phyloP scores from a whole-genome alignment of 2,113 vertebrate species.

The Ascaphus truei region DNA sequence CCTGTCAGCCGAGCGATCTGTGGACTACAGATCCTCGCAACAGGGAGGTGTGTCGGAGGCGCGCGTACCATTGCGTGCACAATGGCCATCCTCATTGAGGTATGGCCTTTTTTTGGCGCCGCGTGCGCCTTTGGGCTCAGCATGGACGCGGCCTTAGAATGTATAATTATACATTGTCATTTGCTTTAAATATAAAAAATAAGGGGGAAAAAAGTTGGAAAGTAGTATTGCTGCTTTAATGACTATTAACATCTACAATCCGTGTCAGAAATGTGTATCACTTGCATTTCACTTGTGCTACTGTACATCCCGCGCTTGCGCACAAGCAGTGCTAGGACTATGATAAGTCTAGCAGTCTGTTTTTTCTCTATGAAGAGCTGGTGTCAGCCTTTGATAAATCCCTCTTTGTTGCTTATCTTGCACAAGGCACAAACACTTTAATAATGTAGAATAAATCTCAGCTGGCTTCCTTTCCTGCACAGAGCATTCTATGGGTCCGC shows the following conservation, averaged over 20 bases:
- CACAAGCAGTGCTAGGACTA: constrained; percentile 15
- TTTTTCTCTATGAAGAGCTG: constrained; percentile 32
- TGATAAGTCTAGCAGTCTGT: constrained; percentile 27
- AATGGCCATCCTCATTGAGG: no score
- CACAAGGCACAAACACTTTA: constrained; percentile 38
- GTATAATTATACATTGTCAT: no score
- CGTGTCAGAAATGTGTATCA: neutral
- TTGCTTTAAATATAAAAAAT: no score
- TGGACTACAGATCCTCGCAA: no score
- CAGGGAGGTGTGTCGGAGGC: no score
- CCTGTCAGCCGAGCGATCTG: no score
- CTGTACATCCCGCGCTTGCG: constrained; percentile 3
- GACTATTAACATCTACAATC: neutral
- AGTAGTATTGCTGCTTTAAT: no score
- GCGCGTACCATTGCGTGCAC: no score
- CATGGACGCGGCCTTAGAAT: no score
- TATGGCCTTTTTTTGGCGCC: no score
- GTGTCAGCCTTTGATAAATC: constrained; percentile 35
- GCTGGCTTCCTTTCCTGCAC: constrained; percentile 30
- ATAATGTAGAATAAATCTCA: constrained; percentile 37
- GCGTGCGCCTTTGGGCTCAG: no score
- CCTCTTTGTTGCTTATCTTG: constrained; percentile 36
- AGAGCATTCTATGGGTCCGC: constrained; percentile 18
- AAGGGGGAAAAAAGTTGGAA: no score
- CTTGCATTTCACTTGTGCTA: neutral